phyloP scores from a whole-genome alignment of 2,113 vertebrate genomes.

The Psettodes erumei region DNA sequence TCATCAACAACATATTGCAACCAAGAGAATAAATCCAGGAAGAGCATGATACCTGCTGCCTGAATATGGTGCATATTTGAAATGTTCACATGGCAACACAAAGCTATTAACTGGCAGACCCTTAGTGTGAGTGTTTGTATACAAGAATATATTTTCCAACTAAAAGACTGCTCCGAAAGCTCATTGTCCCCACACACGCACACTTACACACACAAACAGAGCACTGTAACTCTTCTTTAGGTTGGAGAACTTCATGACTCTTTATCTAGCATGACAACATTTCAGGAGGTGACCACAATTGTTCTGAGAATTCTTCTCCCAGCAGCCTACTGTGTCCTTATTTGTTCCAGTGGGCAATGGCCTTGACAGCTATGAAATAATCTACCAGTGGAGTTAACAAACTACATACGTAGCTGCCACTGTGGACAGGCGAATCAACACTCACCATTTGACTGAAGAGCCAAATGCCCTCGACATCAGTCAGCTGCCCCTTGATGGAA shows the following conservation, averaged over 20 bases:
- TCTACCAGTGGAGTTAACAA: slow-evolving; percentile 81
- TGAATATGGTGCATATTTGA: background rate
- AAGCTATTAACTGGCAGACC: background rate
- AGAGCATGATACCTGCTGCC: background rate
- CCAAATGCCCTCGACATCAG: slow-evolving; percentile 57
- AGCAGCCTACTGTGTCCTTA: slow-evolving; percentile 23
- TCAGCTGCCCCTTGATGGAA: slow-evolving; percentile 67
- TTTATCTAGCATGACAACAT: slow-evolving; percentile 62
- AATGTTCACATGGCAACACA: background rate
- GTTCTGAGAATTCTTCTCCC: slow-evolving; percentile 76
- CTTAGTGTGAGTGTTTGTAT: background rate
- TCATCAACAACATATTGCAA: slow-evolving; percentile 34
- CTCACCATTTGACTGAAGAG: slow-evolving; percentile 52
- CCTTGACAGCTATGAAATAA: slow-evolving; percentile 83
- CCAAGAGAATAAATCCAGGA: background rate
- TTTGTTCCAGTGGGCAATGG: slow-evolving; percentile 58
- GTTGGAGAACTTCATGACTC: slow-evolving; percentile 22
- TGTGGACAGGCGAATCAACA: slow-evolving; percentile 61
- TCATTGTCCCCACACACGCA: background rate
- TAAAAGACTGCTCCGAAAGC: background rate
- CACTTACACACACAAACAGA: background rate
- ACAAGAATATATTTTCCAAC: background rate
- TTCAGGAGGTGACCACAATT: slow-evolving; percentile 56
- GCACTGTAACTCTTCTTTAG: slow-evolving; percentile 3
- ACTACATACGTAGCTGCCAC: slow-evolving; percentile 60